Conservation (phyloP, 2,888 invertebrate genomes). For the Adineta ricciae region DNA sequence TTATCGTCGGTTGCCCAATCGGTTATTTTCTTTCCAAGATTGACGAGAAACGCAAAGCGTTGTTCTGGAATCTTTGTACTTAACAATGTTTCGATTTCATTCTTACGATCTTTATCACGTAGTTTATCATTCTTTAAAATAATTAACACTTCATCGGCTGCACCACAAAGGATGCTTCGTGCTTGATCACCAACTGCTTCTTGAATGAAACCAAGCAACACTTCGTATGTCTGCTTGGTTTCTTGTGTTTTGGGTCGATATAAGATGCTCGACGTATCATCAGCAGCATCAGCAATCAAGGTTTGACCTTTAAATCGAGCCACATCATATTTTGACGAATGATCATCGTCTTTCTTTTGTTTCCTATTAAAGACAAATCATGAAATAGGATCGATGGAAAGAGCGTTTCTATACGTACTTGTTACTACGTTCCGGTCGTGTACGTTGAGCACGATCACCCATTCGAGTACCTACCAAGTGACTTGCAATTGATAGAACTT, state of each 20-base stretch:
- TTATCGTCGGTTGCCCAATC: slow-evolving; percentile 76
- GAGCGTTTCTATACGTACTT: slow-evolving; percentile 56
- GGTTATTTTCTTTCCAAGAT: slow-evolving; percentile 92
- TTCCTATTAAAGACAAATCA: slow-evolving; percentile 35
- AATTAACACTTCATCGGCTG: slow-evolving; percentile 92
- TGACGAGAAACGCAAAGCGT: slow-evolving; percentile 81
- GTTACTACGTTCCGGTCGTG: slow-evolving; percentile 81
- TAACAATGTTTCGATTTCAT: slow-evolving; percentile 73
- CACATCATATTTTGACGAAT: not conserved
- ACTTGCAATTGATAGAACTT: slow-evolving; percentile 85
- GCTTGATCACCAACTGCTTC: slow-evolving; percentile 84
- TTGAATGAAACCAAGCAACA: slow-evolving; percentile 86
- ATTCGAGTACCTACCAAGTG: slow-evolving; percentile 78
- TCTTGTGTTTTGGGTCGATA: slow-evolving; percentile 94
- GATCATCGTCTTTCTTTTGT: not conserved
- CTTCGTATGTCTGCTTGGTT: slow-evolving; percentile 90
- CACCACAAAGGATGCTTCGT: slow-evolving; percentile 86
- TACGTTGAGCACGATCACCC: slow-evolving; percentile 87
- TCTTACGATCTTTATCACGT: slow-evolving; percentile 80
- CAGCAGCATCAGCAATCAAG: slow-evolving; percentile 62
- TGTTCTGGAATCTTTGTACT: slow-evolving; percentile 69
- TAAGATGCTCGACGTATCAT: slow-evolving; percentile 83
- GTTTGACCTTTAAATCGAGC: slow-evolving; percentile 43
- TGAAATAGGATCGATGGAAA: slow-evolving; percentile 27
- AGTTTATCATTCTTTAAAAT: slow-evolving; percentile 86